Evolutionary conservation across 2,113 vertebrate genomes (phyloP).

Genomic region (Abramis brama): DNA sequence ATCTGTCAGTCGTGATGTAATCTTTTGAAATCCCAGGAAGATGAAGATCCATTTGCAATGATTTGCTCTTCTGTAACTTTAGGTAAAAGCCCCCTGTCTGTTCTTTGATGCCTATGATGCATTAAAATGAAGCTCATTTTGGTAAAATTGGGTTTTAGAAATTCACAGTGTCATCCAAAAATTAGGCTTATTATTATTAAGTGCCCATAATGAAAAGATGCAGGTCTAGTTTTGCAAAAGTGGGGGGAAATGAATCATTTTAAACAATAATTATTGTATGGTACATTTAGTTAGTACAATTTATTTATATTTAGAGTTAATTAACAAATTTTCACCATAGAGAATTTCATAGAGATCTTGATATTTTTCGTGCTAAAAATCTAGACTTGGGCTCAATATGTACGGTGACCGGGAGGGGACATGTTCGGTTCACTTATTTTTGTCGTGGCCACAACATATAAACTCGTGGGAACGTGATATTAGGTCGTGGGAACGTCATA

Average conservation of each 20-base stretch:
- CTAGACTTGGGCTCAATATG: neutral
- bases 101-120: neutral
- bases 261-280: neutral
- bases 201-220: neutral
- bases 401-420: too few species aligned
- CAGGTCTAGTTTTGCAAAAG: neutral
- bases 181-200: neutral
- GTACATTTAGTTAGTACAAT: neutral
- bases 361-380: neutral
- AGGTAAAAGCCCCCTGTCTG: neutral
- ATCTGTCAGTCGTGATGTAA: slow-evolving; percentile 22
- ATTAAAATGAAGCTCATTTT: neutral
- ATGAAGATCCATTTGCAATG: neutral
- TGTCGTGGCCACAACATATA: too few species aligned
- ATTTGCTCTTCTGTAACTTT: neutral
- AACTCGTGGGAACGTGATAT: too few species aligned
- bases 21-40: neutral
- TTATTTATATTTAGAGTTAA: too few species aligned
- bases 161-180: neutral
- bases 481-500: too few species aligned
- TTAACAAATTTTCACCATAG: neutral
- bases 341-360: neutral
- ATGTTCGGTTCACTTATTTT: too few species aligned
- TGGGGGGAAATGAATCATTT: neutral
- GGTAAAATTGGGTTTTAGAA: neutral